Percentiles rank a stretch among this genome's conserved stretches.
Evolutionary conservation across 2,888 invertebrate species (phyloP).

Genomic region (Drosophila leonis): DNA sequence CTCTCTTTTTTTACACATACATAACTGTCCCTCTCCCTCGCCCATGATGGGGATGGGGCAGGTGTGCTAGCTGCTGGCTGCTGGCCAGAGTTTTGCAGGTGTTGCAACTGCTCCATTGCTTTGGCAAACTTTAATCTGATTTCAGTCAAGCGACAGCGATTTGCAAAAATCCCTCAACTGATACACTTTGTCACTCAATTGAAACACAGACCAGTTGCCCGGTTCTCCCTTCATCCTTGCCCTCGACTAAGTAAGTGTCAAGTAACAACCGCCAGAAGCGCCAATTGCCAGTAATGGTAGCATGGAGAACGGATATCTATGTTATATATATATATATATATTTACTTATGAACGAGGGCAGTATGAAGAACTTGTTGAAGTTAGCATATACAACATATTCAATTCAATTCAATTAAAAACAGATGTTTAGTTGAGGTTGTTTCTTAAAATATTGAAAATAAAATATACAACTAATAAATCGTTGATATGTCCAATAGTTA

Average conservation of each 20-base stretch:
- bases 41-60: background rate
- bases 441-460: no score
- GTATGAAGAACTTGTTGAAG: no score
- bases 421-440: no score
- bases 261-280: conserved; percentile 47
- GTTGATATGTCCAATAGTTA: no score
- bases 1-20: background rate
- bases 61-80: conserved; percentile 2
- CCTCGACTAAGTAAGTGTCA: conserved; percentile 61
- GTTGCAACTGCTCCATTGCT: conserved; percentile 38
- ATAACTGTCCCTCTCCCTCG: background rate
- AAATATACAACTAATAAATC: no score
- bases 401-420: background rate
- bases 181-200: conserved; percentile 52
- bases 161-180: conserved; percentile 36
- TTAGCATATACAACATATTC: background rate
- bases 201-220: conserved; percentile 25
- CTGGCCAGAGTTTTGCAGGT: conserved; percentile 31
- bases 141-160: conserved; percentile 46
- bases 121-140: conserved; percentile 67
- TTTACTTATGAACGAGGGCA: conserved; percentile 11
- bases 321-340: background rate
- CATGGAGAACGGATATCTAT: background rate
- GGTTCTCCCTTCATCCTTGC: background rate
- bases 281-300: conserved; percentile 63